Conservation (phyloP, 2,797 vertebrate species). For the Parauchenoglanis ngamensis region DNA sequence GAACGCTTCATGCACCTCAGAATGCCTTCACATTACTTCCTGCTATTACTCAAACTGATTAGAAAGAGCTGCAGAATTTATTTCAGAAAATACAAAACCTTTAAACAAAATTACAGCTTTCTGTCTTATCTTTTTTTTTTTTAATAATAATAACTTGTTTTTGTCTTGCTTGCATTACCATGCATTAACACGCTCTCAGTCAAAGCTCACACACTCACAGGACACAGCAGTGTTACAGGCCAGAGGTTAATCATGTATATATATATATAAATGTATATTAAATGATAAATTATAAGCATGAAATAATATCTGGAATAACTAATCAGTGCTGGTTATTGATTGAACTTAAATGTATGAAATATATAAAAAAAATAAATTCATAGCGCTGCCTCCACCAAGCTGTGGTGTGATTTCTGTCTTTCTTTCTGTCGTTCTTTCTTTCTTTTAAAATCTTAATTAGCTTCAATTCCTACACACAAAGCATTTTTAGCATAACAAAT, state of each 20-base stretch:
- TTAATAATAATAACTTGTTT: background rate
- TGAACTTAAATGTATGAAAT: background rate
- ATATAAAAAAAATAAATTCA: background rate
- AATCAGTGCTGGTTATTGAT: background rate
- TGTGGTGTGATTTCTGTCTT: background rate
- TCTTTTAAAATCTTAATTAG: background rate
- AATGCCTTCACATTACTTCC: background rate
- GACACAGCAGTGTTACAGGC: conserved; percentile 36
- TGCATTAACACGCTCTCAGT: background rate
- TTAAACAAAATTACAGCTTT: background rate
- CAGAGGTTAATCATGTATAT: conserved; percentile 29
- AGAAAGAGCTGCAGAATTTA: background rate
- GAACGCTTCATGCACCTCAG: background rate
- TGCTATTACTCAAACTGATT: no score
- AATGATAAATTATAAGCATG: background rate
- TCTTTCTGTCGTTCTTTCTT: background rate
- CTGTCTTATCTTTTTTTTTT: background rate
- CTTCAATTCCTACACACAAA: background rate
- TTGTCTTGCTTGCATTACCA: background rate
- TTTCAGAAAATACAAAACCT: background rate
- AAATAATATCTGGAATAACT: background rate
- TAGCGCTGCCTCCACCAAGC: background rate
- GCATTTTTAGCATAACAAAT: background rate
- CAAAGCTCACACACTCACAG: background rate
- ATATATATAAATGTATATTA: background rate